Evolutionary conservation across 2,797 vertebrate genomes (phyloP).

Genomic region (Lepilemur ruficaudatus): DNA sequence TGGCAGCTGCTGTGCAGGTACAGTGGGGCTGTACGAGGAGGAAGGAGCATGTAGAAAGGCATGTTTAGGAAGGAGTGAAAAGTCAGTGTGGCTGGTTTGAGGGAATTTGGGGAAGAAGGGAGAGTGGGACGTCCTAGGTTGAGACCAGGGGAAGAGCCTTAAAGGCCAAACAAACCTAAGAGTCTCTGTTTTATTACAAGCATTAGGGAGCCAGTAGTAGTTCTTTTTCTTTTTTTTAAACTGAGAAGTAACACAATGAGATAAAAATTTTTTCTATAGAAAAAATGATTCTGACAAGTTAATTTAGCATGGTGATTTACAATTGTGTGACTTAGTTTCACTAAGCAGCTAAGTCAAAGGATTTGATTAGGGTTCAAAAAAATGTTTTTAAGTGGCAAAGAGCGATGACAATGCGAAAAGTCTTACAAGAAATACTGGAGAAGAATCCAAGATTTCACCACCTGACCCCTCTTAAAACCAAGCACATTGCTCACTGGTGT

Average conservation of each 20-base stretch:
- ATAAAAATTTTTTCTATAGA: neutral
- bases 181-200: neutral
- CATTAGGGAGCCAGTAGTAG: neutral
- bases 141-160: neutral
- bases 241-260: neutral
- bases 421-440: conserved; percentile 94
- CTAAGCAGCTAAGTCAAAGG: neutral
- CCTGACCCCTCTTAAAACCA: conserved; percentile 92
- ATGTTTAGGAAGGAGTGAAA: neutral
- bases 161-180: neutral
- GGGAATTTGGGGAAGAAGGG: neutral
- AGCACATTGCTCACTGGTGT: conserved; percentile 97
- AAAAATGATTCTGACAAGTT: neutral
- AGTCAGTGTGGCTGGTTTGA: neutral
- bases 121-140: neutral
- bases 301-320: neutral
- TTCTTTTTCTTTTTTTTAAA: neutral
- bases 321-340: neutral
- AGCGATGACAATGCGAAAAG: conserved; percentile 93
- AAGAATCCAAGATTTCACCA: conserved; percentile 92
- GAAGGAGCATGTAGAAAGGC: rapidly evolving
- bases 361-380: conserved; percentile 22
- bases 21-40: neutral
- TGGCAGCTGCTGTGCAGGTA: neutral
- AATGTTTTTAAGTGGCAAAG: conserved; percentile 91